These are phyloP conservation scores for Palythoa grandis DNA, from an alignment of 92 coral and sea anemone species.

Conservation along the genomic window DNA sequence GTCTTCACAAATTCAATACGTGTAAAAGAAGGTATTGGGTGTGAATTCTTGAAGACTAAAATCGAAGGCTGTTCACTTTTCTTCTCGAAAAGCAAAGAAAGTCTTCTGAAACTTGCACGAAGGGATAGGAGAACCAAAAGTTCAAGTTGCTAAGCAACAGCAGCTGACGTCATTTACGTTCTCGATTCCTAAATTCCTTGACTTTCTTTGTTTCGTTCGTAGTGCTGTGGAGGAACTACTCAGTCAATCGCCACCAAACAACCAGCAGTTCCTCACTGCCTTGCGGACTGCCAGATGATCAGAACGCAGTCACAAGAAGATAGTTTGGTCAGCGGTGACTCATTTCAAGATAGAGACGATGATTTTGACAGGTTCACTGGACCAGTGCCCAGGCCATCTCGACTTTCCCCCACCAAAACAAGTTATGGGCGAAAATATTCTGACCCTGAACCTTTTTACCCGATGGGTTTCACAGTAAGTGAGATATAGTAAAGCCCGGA, in stretches of 20 bases:
- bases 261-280: constrained; percentile 46
- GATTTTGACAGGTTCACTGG: constrained; percentile 73
- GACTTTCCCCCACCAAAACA: constrained; percentile 58
- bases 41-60: too few species aligned
- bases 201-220: background rate
- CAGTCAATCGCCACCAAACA: constrained; percentile 14
- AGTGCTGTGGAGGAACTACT: constrained; percentile 46
- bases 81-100: too few species aligned
- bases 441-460: constrained; percentile 75
- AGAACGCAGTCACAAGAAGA: constrained; percentile 89
- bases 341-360: constrained; percentile 81
- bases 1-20: too few species aligned
- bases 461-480: constrained; percentile 39
- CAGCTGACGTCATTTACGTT: background rate
- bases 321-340: constrained; percentile 90
- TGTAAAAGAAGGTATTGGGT: too few species aligned
- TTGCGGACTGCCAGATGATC: constrained; percentile 71
- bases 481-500: background rate
- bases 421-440: constrained; percentile 70
- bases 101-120: background rate
- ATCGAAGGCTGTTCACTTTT: too few species aligned
- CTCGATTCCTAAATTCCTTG: background rate
- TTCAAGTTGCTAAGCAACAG: background rate
- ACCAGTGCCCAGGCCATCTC: constrained; percentile 62
- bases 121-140: background rate